Evolutionary conservation across 2,797 vertebrate species (phyloP), one percentile per base, ranked within the genome.

Genomic region (Aulostomus chinensis): DNA sequence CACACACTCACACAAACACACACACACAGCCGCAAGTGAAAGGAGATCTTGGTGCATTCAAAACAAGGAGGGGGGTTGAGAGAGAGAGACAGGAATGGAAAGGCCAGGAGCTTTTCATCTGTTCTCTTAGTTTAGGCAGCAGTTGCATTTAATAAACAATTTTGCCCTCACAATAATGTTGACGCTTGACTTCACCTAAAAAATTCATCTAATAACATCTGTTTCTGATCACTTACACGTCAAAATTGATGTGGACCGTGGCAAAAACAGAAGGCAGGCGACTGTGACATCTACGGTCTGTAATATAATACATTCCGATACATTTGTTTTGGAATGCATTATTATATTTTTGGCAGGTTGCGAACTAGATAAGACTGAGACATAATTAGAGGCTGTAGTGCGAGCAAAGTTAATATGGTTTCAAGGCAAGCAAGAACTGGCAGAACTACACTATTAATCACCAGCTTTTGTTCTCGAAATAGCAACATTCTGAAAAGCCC

Each of bases 381-480:
- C 73, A 63, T 86, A 85, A 91, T 88, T 86, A 81, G 67, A 53
- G 46, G 54, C 78, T 78, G 74, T 86, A 82, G 76, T 83, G 80
- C 69, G 54, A 61, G 78, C 69, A 85, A 88, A 89, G 76, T 86
- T 89, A 86, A 90, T 88, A 83, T 86, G 80, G 71, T 88, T 87
- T 86, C 78, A 84, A 89, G 76, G 78, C 73, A 84, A 79, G 68
- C 53, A 51, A 80, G 84, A 89, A 84, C 84, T 86, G 85, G 81
- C 86, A 89, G 84, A 81, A 86, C 86, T 78, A 67, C 68, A 58
- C 63, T 73, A 86, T 89, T 89, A 89, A 90, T 89, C 86, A 86
- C 70, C 77, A 16, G 80, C 78, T 84, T 88, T 85, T 86, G 74
- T 86, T 80, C 76, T 76, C 38, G 55, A 87, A 90, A 89, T 88